Base-by-base conservation (phyloP, 1,140 invertebrate species). In the Diorhabda sublineata region DNA sequence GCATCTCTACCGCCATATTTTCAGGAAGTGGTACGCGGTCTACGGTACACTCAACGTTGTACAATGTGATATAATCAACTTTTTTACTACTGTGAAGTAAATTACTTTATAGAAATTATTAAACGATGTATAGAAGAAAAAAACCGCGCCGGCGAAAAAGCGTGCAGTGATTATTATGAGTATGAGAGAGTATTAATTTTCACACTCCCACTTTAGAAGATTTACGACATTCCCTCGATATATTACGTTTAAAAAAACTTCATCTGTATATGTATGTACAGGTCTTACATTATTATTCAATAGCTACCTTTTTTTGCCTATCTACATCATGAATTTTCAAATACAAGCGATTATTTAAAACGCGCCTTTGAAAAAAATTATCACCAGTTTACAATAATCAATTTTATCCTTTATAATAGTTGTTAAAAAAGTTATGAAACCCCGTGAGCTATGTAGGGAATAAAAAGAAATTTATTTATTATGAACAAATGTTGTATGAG, bases 91-190 rank as follows among this genome's bases (percentile, higher is more conserved):
- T 52, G 47, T 52, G 47, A 52, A n/a, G 47, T 52, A 52, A 52
- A 52, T 52, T 52, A 52, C 47, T 52, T 52, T 52, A 52, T 52
- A 52, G 47, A 52, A 52, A 52, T 52, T 52, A 52, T 52, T 52
- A 52, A 52, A 52, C 47, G 47, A 52, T 52, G 47, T 52, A 52
- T 52, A n/a, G 47, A 52, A n/a, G n/a, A 52, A 52, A 52, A 52
- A 52, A n/a, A n/a, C 47, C 6, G 47, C n/a, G n/a, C 47, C 47
- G 47, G 47, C n/a, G 47, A 52, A 52, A 52, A 52, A 52, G 47
- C 47, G 6, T 52, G 47, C 47, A 52, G n/a, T n/a, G 47, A 8
- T 52, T 52, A 52, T 52, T 52, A 52, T n/a, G 47, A 52, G 47
- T 52, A 52, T 52, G 47, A 52, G 47, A 52, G 47, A 52, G 47